A percentile compares a stretch with the other conserved stretches of the same genome.
phyloP scores from a whole-genome alignment of 2,797 vertebrate species.

The Carapus acus region DNA sequence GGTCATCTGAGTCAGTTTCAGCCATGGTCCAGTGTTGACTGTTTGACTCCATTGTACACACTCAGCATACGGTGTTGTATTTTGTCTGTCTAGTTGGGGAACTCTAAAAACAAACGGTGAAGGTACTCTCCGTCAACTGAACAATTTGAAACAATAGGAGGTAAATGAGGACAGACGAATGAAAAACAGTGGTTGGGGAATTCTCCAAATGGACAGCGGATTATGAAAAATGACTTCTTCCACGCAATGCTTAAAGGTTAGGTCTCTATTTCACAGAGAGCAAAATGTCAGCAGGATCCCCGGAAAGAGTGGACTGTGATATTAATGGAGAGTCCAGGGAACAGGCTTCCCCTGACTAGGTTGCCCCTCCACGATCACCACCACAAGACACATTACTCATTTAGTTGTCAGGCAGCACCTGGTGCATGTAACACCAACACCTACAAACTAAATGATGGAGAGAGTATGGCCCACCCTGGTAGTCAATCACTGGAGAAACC shows the following conservation, averaged over 20 bases:
- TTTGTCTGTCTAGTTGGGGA: slow-evolving; percentile 17
- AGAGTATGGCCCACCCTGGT: slow-evolving; percentile 56
- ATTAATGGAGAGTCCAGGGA: slow-evolving; percentile 74
- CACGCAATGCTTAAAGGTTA: slow-evolving; percentile 88
- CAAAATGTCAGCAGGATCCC: slow-evolving; percentile 77
- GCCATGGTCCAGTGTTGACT: slow-evolving; percentile 27
- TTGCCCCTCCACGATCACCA: too few relatives aligned
- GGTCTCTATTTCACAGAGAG: slow-evolving; percentile 79
- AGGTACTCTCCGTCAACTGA: slow-evolving; percentile 13
- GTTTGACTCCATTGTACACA: slow-evolving; percentile 25
- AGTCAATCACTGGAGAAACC: slow-evolving; percentile 48
- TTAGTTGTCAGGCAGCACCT: slow-evolving; percentile 71
- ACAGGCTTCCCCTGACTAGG: slow-evolving; percentile 69
- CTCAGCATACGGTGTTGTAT: slow-evolving; percentile 7
- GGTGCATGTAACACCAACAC: slow-evolving; percentile 66
- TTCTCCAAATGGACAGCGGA: slow-evolving; percentile 71
- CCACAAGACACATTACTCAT: slow-evolving; percentile 72
- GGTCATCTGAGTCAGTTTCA: slow-evolving; percentile 60
- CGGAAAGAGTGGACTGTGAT: slow-evolving; percentile 71
- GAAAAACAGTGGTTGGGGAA: slow-evolving; percentile 52
- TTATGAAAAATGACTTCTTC: slow-evolving; percentile 86
- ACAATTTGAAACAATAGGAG: slow-evolving; percentile 33
- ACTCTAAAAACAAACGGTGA: slow-evolving; percentile 41
- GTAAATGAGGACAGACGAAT: slow-evolving; percentile 60
- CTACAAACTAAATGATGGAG: slow-evolving; percentile 69